Conservation (phyloP, 2,113 vertebrate species). For the Anser cygnoides region DNA sequence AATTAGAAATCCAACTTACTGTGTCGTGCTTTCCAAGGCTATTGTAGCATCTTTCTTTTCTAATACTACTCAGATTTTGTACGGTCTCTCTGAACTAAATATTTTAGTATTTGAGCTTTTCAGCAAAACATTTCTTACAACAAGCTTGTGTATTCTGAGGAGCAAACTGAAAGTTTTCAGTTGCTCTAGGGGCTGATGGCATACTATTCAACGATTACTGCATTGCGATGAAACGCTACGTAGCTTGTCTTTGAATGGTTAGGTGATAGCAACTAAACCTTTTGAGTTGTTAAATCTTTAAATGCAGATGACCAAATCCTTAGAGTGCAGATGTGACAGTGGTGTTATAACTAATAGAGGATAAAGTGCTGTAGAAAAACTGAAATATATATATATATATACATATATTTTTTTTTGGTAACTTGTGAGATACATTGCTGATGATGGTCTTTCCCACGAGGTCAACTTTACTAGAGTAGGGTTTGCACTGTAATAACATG, state of each 20-base stretch:
- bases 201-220: not conserved
- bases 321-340: accelerated
- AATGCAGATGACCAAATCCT: not conserved
- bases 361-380: not conserved
- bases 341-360: not conserved
- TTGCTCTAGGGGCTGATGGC: not conserved
- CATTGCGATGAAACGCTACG: accelerated
- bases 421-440: not conserved
- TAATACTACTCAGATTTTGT: not conserved
- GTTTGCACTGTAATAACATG: not conserved
- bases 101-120: not conserved
- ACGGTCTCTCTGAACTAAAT: not conserved
- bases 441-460: not conserved
- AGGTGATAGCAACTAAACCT: not conserved
- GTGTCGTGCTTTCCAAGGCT: not conserved
- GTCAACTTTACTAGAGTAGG: not conserved
- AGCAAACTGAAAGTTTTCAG: not conserved
- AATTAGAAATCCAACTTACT: slow-evolving; percentile 7
- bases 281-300: not conserved
- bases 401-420: not conserved
- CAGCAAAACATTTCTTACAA: not conserved
- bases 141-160: not conserved
- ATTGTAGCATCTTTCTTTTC: not conserved
- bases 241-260: not conserved
- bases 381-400: not conserved